Evolutionary conservation across 1,140 invertebrate species (phyloP).

Genomic region (Leucophenga varia): DNA sequence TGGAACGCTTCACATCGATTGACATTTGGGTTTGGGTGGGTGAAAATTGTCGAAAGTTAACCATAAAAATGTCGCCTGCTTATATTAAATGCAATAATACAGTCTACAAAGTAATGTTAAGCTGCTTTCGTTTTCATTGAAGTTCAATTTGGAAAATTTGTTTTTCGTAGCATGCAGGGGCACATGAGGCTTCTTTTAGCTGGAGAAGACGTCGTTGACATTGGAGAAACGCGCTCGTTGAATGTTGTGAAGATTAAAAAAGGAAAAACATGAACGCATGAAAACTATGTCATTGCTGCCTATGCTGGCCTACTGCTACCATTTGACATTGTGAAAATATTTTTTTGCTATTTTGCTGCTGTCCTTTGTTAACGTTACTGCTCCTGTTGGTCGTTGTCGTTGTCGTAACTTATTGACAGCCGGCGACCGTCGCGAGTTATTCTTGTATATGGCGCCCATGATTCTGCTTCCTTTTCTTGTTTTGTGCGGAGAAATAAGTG

Average conservation of each 20-base stretch:
- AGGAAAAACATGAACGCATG: constrained; percentile 30
- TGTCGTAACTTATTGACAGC: constrained; percentile 24
- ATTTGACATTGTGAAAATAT: no score
- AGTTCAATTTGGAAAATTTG: constrained; percentile 18
- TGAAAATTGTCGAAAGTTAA: constrained; percentile 20
- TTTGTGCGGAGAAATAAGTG: no score
- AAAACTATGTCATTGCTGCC: constrained; percentile 7
- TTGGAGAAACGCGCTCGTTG: no score
- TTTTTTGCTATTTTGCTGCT: no score
- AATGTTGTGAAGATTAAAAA: constrained; percentile 39
- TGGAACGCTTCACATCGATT: background rate
- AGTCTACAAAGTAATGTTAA: no score
- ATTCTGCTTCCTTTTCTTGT: constrained; percentile 37
- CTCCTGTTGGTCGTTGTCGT: background rate
- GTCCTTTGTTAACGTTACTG: background rate
- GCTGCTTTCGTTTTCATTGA: no score
- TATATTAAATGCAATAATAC: no score
- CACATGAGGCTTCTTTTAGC: no score
- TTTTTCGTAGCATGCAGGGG: no score
- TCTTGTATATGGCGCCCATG: constrained; percentile 30
- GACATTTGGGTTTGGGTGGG: background rate
- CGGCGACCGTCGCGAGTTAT: constrained; percentile 33
- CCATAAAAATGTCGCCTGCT: constrained; percentile 26
- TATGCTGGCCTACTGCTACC: no score
- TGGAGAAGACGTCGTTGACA: no score